phyloP scores from a whole-genome alignment of 2,113 vertebrate genomes.

The Siniperca knerii region DNA sequence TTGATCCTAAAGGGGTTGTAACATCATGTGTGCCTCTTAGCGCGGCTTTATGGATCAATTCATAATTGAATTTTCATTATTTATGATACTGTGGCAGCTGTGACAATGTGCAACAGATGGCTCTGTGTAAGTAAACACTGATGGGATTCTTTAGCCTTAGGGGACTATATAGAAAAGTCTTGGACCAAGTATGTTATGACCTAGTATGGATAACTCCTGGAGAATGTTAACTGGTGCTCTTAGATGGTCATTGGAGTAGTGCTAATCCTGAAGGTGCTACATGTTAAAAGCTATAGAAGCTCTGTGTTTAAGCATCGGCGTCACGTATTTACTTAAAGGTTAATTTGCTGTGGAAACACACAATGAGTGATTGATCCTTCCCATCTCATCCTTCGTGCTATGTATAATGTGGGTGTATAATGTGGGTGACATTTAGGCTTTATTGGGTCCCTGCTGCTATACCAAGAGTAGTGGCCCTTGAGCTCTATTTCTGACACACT shows the following conservation, averaged over 20 bases:
- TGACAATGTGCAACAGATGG: constrained; percentile 57
- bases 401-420: constrained; percentile 66
- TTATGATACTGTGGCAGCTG: constrained; percentile 39
- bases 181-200: not conserved
- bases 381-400: constrained; percentile 30
- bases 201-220: constrained; percentile 5
- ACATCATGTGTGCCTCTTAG: not conserved
- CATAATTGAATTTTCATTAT: constrained; percentile 42
- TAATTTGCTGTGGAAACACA: constrained; percentile 65
- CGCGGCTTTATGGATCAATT: constrained; percentile 22
- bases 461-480: constrained; percentile 43
- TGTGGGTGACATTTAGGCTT: constrained; percentile 69
- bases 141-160: constrained; percentile 25
- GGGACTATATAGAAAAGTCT: not conserved
- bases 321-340: constrained; percentile 77
- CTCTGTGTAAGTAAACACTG: constrained; percentile 13
- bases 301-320: constrained; percentile 53
- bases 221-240: constrained; percentile 23
- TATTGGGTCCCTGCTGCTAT: constrained; percentile 62
- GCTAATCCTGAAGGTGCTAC: constrained; percentile 17
- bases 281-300: constrained; percentile 23
- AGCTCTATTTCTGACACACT: constrained; percentile 67
- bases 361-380: constrained; percentile 64
- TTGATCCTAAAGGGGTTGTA: not conserved
- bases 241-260: not conserved